Evolutionary conservation across 1,140 invertebrate genomes (phyloP), one percentile per base, ranked within the genome.

Genomic region (Popillia japonica): DNA sequence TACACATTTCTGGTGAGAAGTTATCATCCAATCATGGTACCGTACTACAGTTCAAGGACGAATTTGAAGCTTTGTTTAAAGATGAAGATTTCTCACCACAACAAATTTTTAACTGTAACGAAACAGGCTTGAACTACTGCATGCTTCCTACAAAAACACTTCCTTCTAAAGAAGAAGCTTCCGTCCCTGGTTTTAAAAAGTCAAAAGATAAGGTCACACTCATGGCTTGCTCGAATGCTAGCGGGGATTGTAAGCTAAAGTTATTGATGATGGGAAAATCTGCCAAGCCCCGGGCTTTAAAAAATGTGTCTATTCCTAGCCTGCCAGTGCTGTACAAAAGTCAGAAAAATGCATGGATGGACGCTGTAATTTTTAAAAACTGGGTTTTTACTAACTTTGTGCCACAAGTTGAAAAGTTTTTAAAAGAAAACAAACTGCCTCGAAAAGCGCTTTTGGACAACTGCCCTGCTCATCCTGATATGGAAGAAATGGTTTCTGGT

Each of bases 81-180:
- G 64, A 72, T 40, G 64, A 72, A 40, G 64, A 40, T 72, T 72
- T 23, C 20, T 48, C 41, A 9, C 73, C 76, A n/a, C 59, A 83
- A 73, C 80, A 86, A 79, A 78, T 85, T 76, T 86, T 83, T 75
- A 86, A 85, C 79, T 78, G 79, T 78, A 83, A 86, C 72, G 84
- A 86, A 64, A 85, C 83, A 9, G 83, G 77, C 2, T 72, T 87
- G 0, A 82, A 83, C 79, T 87, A 76, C 72, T 83, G 83, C 78
- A 74, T 79, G 72, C 42, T 86, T 10, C 82, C 83, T 10, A 75
- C n/a, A n/a, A n/a, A n/a, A n/a, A n/a, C 80, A 22, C 73, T 85
- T 7, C 80, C 79, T 4, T 64, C 79, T 23, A 83, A 78, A 78
- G 22, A 44, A 44, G 82, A 83, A 77, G 61, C 11, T 68, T 40